Base-by-base conservation (phyloP, 2,888 invertebrate genomes). In the Parnassius mnemosyne region DNA sequence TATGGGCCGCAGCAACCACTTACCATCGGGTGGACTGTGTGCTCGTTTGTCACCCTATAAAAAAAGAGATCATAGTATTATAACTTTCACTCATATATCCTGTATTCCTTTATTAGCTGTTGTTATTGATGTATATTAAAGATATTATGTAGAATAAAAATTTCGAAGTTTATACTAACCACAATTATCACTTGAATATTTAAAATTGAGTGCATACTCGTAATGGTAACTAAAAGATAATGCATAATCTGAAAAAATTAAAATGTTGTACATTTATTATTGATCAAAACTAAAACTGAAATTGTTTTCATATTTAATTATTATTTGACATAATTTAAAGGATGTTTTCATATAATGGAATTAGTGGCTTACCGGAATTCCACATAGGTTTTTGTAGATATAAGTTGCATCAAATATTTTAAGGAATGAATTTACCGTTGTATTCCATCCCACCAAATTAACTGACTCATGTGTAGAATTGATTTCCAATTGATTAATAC, bases 151-250 rank as follows among this genome's bases (percentile, higher is more conserved):
- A 16, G 16, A 16, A 16, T 16, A 16, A 16, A 16, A 16, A 16
- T 16, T 1, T 16, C 16, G 16, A 16, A 16, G 16, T 16, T 16
- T 16, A 16, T 16, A 47, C 60, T 60, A 3, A 60, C 60, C 53
- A 20, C 12, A n/a, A 60, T 60, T 20, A 53, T n/a, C 10, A 47
- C 34, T 42, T 60, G 60, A 20, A 60, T 49, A 42, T 60, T 60
- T n/a, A 13, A 42, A 16, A 60, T 16, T 42, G 46, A 41, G 5
- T 53, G 34, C 41, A 60, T 44, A n/a, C n/a, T n/a, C n/a, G n/a
- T n/a, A 41, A 60, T 49, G 12, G 46, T 49, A 2, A 49, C 41
- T 5, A 46, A n/a, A 10, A 53, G 34, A 49, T 49, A 46, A 49
- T 16, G 53, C 13, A 42, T n/a, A 49, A 20, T 49, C 60, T 60